Conservation (phyloP, 2,113 vertebrate genomes). For the Marmota flaviventris region DNA sequence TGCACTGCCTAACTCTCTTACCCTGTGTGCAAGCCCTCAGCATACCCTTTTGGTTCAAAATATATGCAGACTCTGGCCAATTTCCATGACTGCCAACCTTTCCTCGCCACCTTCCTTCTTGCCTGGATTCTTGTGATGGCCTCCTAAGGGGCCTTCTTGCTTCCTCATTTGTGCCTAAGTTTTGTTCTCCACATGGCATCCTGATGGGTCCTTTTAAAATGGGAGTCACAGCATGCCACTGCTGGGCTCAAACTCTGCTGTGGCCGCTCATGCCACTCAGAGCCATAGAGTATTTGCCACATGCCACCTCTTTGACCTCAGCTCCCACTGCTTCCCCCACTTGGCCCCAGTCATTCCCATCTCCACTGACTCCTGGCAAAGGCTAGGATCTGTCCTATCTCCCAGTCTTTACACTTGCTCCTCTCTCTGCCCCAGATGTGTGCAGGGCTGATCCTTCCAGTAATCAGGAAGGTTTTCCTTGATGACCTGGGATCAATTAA, state of each 20-base stretch:
- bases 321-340: background rate
- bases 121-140: background rate
- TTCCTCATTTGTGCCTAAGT: background rate
- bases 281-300: fast-evolving
- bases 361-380: background rate
- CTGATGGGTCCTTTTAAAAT: background rate
- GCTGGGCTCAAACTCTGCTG: background rate
- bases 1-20: background rate
- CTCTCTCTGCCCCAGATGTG: background rate
- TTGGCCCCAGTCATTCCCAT: background rate
- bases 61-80: background rate
- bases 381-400: background rate
- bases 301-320: background rate
- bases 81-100: background rate
- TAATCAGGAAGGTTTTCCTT: background rate
- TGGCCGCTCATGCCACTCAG: background rate
- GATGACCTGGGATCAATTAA: background rate
- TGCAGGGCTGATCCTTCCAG: background rate
- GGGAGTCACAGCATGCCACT: background rate
- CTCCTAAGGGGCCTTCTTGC: background rate
- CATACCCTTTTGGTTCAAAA: background rate
- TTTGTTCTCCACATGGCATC: background rate
- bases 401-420: background rate
- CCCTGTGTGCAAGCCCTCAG: background rate
- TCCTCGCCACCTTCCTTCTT: background rate